Evolutionary conservation across 2,113 vertebrate genomes (phyloP), one percentile per base, ranked within the genome.

Genomic region (Spizaetus ornatus): DNA sequence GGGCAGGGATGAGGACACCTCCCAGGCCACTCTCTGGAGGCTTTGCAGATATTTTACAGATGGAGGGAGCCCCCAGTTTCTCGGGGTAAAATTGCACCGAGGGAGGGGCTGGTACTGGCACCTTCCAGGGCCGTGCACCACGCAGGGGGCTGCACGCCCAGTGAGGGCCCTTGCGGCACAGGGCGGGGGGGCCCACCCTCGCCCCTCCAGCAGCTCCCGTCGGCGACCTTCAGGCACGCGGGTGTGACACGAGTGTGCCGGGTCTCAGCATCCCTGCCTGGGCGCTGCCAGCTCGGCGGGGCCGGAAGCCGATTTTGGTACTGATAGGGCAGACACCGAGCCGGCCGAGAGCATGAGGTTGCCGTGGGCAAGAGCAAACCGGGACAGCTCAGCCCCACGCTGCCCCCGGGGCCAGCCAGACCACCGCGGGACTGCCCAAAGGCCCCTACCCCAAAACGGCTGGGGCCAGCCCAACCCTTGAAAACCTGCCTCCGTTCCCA

Each of bases 91-190:
- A n/a, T 4, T 14, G 2, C n/a, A 74, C 34, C 0, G 6, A 82
- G 22, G 23, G 55, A 84, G 6, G 36, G 22, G 21, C 20, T 20
- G 38, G 4, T 8, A 10, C 7, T 1, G 0, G 42, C 65, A 13
- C 19, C 26, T 10, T 26, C 56, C 1, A 6, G 73, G 22, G 8
- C 32, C 3, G 2, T 11, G 61, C 34, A 9, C 6, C 6, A 3
- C 1, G 3, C 1, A 1, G 2, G 2, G 45, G 48, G 13, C 66
- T 42, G 6, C 11, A 1, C 21, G 3, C 3, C 40, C 82, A 69
- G 15, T 0, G 2, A 40, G 47, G 8, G 3, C 56, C 61, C 55
- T 6, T 1, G 4, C 5, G 3, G 50, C 29, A 4, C 0, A 1
- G 47, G n/a, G 38, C 66, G 53, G 47, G n/a, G 21, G 21, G 15